These are phyloP conservation scores for Brienomyrus brachyistius DNA, from an alignment of 2,113 vertebrate species.

Conservation along the genomic window DNA sequence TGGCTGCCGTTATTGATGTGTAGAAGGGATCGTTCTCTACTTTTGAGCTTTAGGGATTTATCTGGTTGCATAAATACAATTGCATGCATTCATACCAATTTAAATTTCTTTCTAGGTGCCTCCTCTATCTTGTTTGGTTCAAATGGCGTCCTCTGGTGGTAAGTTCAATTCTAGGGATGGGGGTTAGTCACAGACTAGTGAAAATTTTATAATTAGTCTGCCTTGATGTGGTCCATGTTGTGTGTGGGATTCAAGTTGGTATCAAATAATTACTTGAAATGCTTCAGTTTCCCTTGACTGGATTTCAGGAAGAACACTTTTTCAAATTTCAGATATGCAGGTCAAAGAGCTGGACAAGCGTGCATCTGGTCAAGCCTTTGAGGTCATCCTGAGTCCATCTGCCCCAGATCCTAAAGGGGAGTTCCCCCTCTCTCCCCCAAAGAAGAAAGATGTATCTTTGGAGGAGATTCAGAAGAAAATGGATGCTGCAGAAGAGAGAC, in stretches of 20 bases:
- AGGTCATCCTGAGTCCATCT: slow-evolving; percentile 82
- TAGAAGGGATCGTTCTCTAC: not conserved
- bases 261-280: not conserved
- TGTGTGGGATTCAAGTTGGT: not conserved
- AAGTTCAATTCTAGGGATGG: not conserved
- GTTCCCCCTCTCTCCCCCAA: slow-evolving; percentile 78
- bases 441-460: slow-evolving; percentile 85
- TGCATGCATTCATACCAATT: not conserved
- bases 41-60: not conserved
- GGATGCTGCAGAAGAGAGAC: slow-evolving; percentile 88
- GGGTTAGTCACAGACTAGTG: too few species aligned
- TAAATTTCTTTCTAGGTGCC: slow-evolving; percentile 30
- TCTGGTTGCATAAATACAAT: not conserved
- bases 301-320: not conserved
- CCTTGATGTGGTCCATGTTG: not conserved
- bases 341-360: slow-evolving; percentile 92
- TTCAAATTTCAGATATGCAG: slow-evolving; percentile 67
- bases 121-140: slow-evolving; percentile 29
- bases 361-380: slow-evolving; percentile 89
- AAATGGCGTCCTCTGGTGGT: slow-evolving; percentile 57
- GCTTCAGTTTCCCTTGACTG: not conserved
- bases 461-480: slow-evolving; percentile 91
- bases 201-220: not conserved
- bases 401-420: slow-evolving; percentile 77
- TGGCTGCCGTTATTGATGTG: not conserved